Evolutionary conservation across 2,113 vertebrate species (phyloP).

Genomic region (Crotalus tigris): DNA sequence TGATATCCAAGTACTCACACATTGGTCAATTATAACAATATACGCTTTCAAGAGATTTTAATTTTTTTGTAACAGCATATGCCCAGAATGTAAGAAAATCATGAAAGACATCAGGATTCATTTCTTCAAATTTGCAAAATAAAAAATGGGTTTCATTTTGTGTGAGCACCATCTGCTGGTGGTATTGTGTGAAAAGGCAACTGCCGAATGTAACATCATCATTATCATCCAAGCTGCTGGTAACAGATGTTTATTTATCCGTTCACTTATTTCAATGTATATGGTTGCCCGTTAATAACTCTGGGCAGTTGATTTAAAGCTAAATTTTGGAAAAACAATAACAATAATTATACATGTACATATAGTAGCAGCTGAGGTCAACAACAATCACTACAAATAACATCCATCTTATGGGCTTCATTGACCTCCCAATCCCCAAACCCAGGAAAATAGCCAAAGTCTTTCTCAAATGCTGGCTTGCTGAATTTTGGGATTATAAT

Average conservation of each 20-base stretch:
- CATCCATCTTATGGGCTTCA: not conserved
- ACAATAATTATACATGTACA: not conserved
- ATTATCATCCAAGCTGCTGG: not conserved
- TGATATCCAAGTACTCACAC: not conserved
- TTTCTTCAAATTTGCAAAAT: not conserved
- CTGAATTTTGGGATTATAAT: not conserved
- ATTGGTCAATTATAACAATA: not conserved
- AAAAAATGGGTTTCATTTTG: fast-evolving
- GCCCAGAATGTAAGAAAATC: not conserved
- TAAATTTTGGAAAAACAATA: not conserved
- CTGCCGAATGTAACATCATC: not conserved
- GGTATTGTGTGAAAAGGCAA: fast-evolving
- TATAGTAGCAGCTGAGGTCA: not conserved
- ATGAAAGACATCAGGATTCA: not conserved
- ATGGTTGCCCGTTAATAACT: not conserved
- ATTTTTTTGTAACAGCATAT: not conserved
- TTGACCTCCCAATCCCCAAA: not conserved
- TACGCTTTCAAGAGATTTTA: not conserved
- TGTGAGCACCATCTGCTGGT: constrained; percentile 12
- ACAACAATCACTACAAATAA: not conserved
- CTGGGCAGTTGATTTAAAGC: not conserved
- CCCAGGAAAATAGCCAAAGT: not conserved
- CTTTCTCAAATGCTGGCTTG: not conserved
- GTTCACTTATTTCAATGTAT: not conserved
- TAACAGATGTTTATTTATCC: constrained; percentile 40